Conservation (phyloP, 2,888 invertebrate genomes). For the Cataglyphis albicans region DNA sequence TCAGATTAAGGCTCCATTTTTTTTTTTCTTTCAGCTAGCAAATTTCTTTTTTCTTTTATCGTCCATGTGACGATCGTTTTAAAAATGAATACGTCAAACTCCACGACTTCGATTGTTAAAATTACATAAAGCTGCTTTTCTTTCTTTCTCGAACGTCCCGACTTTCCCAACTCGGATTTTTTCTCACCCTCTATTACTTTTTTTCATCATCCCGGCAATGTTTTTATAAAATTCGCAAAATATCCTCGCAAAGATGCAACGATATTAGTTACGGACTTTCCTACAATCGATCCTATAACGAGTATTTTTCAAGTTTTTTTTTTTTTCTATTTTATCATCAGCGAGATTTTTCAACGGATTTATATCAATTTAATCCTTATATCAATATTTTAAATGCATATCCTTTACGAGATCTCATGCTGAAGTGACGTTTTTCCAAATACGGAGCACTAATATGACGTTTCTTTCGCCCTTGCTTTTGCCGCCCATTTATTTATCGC, state of each 20-base stretch:
- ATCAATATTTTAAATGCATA: not conserved
- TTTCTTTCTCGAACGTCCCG: not conserved
- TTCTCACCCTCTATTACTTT: not conserved
- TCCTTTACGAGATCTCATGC: not conserved
- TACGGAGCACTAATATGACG: not conserved
- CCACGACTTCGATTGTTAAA: not conserved
- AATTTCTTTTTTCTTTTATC: not conserved
- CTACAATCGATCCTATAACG: not conserved
- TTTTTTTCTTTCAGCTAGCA: not conserved
- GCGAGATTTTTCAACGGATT: not conserved
- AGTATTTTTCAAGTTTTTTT: not conserved
- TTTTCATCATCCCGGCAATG: not conserved
- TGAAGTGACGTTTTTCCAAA: not conserved
- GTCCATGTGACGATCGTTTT: not conserved
- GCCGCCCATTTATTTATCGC: constrained; percentile 43
- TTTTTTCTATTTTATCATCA: not conserved
- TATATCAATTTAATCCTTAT: not conserved
- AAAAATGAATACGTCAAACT: not conserved
- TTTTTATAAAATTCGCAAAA: not conserved
- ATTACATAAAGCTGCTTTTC: not conserved
- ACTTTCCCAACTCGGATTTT: not conserved
- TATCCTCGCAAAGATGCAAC: not conserved
- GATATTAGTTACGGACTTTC: not conserved
- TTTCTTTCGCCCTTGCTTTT: constrained; percentile 25
- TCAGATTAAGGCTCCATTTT: constrained; percentile 6